A percentile compares a stretch with the other conserved stretches of the same genome.
These are phyloP conservation scores for Isoperla grammatica DNA, from an alignment of 2,888 invertebrate species.

Conservation along the genomic window DNA sequence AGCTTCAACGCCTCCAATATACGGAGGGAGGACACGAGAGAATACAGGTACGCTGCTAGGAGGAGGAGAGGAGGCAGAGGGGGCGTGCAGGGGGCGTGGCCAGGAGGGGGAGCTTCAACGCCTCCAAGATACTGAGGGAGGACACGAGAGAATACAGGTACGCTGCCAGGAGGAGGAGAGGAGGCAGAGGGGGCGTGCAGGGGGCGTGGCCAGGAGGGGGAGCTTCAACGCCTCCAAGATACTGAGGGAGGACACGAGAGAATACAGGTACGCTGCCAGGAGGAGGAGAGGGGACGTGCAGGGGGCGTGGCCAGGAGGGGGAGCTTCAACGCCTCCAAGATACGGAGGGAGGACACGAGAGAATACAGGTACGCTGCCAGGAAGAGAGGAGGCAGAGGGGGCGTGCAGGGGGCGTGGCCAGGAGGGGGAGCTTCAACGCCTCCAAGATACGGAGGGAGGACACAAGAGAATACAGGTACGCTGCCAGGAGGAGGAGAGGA, in stretches of 20 bases:
- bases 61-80: constrained; percentile 57
- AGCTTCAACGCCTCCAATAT: constrained; percentile 37
- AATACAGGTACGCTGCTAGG: constrained; percentile 41
- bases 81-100: constrained; percentile 36
- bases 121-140: not conserved
- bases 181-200: constrained; percentile 53
- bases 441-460: no score
- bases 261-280: constrained; percentile 1
- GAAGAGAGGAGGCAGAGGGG: constrained; percentile 50
- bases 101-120: constrained; percentile 41
- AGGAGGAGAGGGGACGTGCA: constrained; percentile 49
- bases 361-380: constrained; percentile 2
- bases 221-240: constrained; percentile 37
- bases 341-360: not conserved
- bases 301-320: constrained; percentile 38
- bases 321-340: constrained; percentile 37
- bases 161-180: no score
- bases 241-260: not conserved
- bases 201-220: constrained; percentile 38
- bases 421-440: constrained; percentile 8
- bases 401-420: constrained; percentile 1
- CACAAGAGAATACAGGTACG: no score
- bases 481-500: constrained; percentile 38
- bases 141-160: constrained; percentile 5
- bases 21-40: not conserved